A percentile compares a stretch with the other conserved stretches of the same genome.
phyloP scores from a whole-genome alignment of 35 echinoderm and acorn worm species.

The Apostichopus californicus region DNA sequence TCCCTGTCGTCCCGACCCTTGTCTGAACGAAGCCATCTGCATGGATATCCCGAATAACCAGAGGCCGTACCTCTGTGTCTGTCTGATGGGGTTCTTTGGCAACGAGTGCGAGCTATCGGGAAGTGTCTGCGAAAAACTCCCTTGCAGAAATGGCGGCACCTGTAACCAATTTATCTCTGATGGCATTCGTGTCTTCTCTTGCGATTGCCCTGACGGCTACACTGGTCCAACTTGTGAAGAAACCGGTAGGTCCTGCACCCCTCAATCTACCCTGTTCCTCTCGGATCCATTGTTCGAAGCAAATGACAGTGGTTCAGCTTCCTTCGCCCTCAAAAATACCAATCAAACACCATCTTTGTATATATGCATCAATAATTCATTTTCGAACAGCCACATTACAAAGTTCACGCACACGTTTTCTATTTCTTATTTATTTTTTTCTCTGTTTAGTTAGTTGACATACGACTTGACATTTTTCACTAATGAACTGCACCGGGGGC shows the following conservation, averaged over 20 bases:
- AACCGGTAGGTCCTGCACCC: background rate
- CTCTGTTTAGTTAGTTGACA: no score
- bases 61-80: background rate
- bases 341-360: no score
- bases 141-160: conserved; percentile 35
- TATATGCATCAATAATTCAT: no score
- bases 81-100: conserved; percentile 26
- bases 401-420: no score
- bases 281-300: background rate
- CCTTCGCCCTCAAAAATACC: no score
- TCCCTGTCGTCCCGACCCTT: conserved; percentile 3
- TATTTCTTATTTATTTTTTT: no score
- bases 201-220: conserved; percentile 29
- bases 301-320: background rate
- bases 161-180: background rate
- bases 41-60: background rate
- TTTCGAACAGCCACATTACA: no score
- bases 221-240: conserved; percentile 41
- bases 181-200: background rate
- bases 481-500: no score
- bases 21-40: conserved; percentile 14
- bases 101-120: background rate
- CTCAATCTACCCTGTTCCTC: background rate
- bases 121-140: conserved; percentile 27
- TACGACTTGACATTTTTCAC: no score